Percentiles rank a stretch among this genome's conserved stretches.
Evolutionary conservation across 1,140 invertebrate genomes (phyloP).

Genomic region (Cryptotermes secundus): DNA sequence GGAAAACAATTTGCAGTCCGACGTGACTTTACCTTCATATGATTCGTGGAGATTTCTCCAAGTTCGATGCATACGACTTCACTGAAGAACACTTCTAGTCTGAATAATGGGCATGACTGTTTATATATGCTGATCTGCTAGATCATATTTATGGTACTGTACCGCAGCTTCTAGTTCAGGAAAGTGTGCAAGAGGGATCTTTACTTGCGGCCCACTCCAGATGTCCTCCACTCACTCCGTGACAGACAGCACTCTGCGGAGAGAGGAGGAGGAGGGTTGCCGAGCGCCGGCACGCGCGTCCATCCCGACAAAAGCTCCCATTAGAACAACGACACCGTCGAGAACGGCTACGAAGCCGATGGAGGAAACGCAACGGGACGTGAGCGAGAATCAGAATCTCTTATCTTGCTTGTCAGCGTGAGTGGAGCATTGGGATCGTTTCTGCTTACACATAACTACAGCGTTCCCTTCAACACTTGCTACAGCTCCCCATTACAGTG

Average conservation of each 20-base stretch:
- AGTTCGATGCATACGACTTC: too few relatives aligned
- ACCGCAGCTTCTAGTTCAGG: too few relatives aligned
- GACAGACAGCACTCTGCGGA: neutral
- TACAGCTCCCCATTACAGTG: neutral
- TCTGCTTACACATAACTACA: neutral
- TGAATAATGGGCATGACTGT: too few relatives aligned
- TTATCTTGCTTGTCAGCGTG: conserved; percentile 1
- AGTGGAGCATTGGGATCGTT: too few relatives aligned
- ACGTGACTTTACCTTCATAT: too few relatives aligned
- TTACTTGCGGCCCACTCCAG: neutral
- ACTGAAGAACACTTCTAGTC: too few relatives aligned
- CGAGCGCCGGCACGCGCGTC: neutral
- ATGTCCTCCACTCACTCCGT: neutral
- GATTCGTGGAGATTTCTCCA: too few relatives aligned
- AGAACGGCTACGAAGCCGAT: too few relatives aligned
- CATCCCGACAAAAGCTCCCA: neutral
- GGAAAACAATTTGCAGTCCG: too few relatives aligned
- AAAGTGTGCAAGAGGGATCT: neutral
- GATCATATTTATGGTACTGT: too few relatives aligned
- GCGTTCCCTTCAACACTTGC: too few relatives aligned
- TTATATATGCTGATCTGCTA: too few relatives aligned
- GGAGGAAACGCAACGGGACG: neutral
- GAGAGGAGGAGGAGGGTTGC: neutral
- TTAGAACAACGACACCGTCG: neutral
- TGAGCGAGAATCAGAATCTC: neutral